Conservation (phyloP, 2,888 invertebrate genomes). For the Allolobophora icterica region DNA sequence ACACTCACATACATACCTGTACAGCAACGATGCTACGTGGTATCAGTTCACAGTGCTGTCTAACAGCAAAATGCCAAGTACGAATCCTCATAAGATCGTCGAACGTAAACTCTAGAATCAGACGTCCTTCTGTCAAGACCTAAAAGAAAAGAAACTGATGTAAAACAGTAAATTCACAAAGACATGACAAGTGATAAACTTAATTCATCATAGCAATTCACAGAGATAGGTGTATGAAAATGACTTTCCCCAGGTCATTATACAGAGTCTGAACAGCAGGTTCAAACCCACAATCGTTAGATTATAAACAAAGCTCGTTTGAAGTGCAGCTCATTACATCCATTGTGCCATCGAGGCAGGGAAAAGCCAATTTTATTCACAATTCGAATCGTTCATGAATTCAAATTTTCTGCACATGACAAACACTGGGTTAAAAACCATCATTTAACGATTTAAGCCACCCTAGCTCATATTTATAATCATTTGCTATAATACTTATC, state of each 20-base stretch:
- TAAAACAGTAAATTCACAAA: neutral
- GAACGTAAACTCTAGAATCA: slow-evolving; percentile 96
- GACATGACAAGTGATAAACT: neutral
- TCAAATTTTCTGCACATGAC: neutral
- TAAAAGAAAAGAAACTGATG: slow-evolving; percentile 60
- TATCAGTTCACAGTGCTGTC: slow-evolving; percentile 91
- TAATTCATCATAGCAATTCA: neutral
- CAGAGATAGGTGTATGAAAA: neutral
- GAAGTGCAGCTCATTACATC: too few species aligned
- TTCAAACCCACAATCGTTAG: neutral
- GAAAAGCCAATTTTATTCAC: neutral
- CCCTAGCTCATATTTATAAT: neutral
- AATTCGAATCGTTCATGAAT: neutral
- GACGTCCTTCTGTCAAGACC: slow-evolving; percentile 96
- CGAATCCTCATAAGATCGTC: slow-evolving; percentile 99
- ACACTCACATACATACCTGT: slow-evolving; percentile 58
- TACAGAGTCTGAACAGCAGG: neutral
- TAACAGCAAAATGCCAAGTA: slow-evolving; percentile 96
- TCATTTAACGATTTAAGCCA: neutral
- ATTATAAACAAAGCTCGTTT: neutral
- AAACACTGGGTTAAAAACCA: neutral
- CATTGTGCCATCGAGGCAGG: too few species aligned
- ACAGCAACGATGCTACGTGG: slow-evolving; percentile 73
- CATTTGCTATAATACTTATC: neutral
- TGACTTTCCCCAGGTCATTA: neutral